Base-by-base conservation (phyloP, 2,113 vertebrate species). In the Crotalus viridis region DNA sequence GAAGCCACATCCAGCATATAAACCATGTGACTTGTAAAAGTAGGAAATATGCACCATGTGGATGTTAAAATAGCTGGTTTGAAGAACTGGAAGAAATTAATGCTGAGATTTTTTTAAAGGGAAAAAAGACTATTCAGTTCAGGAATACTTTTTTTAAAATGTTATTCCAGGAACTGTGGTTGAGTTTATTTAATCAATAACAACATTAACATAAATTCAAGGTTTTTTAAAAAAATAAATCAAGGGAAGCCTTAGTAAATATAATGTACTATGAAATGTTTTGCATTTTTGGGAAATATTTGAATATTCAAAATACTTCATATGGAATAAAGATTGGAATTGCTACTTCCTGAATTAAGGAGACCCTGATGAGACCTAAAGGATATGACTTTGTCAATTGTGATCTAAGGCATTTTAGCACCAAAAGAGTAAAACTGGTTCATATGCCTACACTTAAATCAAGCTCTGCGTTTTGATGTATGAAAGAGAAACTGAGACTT, bases 51-150 rank as follows among this genome's bases (percentile, higher is more conserved):
- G 6, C 3, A 5, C 3, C 15, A 51, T 51, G 39, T 85, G 28
- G 88, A 17, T 89, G 39, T 89, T 59, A 85, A 89, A 89, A 89
- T 51, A 89, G 69, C 54, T 54, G 39, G n/a, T 24, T 59, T 51
- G 33, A 85, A 89, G 92, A 51, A 54, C 46, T 64, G 85, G 87
- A 88, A 89, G 54, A 59, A 89, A 56, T 59, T 33, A 92, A 46
- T 33, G 21, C 22, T 5, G 33, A 69, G 6, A 12, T 43, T 12
- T 43, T 87, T 88, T 88, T 26, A 19, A 88, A 33, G 7, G 7
- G 33, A 43, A 88, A 33, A 88, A 43, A 33, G 48, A 85, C 0
- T 39, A 56, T 43, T 89, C 64, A 48, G 9, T n/a, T 3, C 9
- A 55, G 13, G 51, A 39, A 19, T 56, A 56, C 1, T 54, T 54